A percentile compares a stretch with the other conserved stretches of the same genome.
These are phyloP conservation scores for Limnephilus marmoratus DNA, from an alignment of 2,888 invertebrate genomes.

Conservation along the genomic window DNA sequence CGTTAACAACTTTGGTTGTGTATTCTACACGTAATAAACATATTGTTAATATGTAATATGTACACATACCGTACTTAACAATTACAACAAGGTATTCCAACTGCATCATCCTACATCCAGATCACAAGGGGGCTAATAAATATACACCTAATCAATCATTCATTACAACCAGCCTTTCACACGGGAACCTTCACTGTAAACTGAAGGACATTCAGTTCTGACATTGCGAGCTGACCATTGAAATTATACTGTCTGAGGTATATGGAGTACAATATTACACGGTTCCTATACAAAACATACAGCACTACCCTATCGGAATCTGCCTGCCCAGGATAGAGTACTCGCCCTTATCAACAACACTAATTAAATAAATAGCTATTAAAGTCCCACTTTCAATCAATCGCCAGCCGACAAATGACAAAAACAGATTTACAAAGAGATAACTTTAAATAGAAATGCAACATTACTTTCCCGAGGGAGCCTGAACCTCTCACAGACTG, in stretches of 20 bases:
- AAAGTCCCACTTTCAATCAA: conserved; percentile 28
- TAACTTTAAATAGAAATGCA: conserved; percentile 62
- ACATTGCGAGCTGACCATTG: conserved; percentile 38
- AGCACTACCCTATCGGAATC: conserved; percentile 37
- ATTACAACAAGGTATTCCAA: conserved; percentile 62
- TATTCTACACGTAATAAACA: conserved; percentile 77
- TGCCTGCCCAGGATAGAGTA: conserved; percentile 11
- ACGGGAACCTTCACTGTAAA: neutral
- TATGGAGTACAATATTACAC: conserved; percentile 36
- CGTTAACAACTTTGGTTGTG: conserved; percentile 79
- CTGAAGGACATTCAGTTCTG: neutral
- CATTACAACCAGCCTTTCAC: neutral
- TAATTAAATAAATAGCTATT: conserved; percentile 43
- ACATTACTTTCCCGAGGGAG: conserved; percentile 27
- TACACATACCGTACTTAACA: conserved; percentile 64
- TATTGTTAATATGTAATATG: conserved; percentile 58
- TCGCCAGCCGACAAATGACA: conserved; percentile 47
- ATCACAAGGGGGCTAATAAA: conserved; percentile 64
- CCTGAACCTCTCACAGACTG: neutral
- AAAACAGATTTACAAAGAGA: conserved; percentile 52
- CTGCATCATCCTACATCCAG: conserved; percentile 59
- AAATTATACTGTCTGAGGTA: conserved; percentile 51
- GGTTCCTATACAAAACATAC: conserved; percentile 42
- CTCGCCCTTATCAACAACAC: conserved; percentile 36
- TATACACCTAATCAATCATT: conserved; percentile 45